These are phyloP conservation scores for Tetrapedia diversipes DNA, from an alignment of 2,888 invertebrate species.

Conservation along the genomic window DNA sequence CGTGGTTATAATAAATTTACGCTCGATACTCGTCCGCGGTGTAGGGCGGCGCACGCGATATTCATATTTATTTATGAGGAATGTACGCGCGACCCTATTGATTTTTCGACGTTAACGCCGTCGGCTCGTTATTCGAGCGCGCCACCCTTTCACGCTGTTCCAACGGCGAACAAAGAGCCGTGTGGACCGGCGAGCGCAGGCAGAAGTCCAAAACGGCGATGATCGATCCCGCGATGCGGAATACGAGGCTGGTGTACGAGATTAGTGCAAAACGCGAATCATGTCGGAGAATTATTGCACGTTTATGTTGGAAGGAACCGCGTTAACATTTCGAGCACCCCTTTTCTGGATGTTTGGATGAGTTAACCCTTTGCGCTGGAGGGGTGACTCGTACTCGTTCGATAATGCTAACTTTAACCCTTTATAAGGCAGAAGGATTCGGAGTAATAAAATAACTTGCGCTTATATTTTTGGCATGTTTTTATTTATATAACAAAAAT, in stretches of 20 bases:
- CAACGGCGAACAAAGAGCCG: constrained; percentile 44
- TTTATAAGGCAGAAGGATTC: too few species aligned
- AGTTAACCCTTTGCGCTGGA: too few species aligned
- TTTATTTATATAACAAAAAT: too few species aligned
- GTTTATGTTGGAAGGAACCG: too few species aligned
- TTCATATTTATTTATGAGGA: constrained; percentile 74
- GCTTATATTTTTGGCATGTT: too few species aligned
- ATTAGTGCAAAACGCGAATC: constrained; percentile 25
- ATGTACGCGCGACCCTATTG: constrained; percentile 66
- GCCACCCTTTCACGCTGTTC: constrained; percentile 43
- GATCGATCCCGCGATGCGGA: constrained; percentile 42
- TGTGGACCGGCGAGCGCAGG: constrained; percentile 13
- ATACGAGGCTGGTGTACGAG: constrained; percentile 45
- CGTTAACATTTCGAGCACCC: too few species aligned
- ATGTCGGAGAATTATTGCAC: background rate
- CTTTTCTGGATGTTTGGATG: too few species aligned
- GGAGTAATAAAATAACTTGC: too few species aligned
- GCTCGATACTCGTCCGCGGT: constrained; percentile 29
- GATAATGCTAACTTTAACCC: too few species aligned
- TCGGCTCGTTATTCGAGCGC: constrained; percentile 53
- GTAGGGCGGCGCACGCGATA: constrained; percentile 54
- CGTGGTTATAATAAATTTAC: constrained; percentile 55
- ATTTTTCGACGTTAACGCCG: constrained; percentile 69
- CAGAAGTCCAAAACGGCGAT: constrained; percentile 47
- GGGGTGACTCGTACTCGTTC: too few species aligned